These are phyloP conservation scores for Leptonema lineaticorne DNA, from an alignment of 1,140 invertebrate genomes.

Conservation along the genomic window DNA sequence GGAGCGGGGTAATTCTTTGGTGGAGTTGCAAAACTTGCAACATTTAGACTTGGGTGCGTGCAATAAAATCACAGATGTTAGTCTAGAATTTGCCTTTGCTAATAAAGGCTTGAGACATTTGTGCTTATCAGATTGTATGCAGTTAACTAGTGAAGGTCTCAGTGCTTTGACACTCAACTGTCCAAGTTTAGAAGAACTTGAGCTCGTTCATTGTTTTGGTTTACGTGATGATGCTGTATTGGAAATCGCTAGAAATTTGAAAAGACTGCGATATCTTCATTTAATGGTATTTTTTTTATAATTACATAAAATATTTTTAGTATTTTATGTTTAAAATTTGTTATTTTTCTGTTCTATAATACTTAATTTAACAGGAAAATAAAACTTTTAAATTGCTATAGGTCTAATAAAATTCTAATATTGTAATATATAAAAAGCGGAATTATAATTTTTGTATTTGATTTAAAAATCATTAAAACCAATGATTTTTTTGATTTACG, in stretches of 20 bases:
- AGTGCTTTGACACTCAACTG: constrained; percentile 63
- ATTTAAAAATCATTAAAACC: too few species aligned
- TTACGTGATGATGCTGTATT: constrained; percentile 66
- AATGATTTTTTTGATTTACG: too few species aligned
- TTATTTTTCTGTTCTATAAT: not conserved
- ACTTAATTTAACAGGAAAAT: not conserved
- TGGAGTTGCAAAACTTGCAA: constrained; percentile 58
- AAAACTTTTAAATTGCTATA: not conserved
- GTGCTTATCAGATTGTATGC: constrained; percentile 67
- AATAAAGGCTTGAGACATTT: constrained; percentile 63
- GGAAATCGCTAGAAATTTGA: constrained; percentile 58
- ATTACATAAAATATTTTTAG: not conserved
- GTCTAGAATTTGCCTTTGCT: constrained; percentile 65
- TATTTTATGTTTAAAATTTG: not conserved
- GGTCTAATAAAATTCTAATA: not conserved
- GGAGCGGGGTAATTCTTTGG: constrained; percentile 59
- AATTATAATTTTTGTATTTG: not conserved
- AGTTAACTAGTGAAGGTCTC: constrained; percentile 66
- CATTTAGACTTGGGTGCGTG: constrained; percentile 66
- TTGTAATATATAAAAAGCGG: not conserved
- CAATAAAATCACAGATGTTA: constrained; percentile 69
- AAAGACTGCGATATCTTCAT: constrained; percentile 62
- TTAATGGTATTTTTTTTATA: constrained; percentile 54
- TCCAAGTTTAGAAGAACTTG: constrained; percentile 67
- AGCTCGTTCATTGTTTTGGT: constrained; percentile 65